Percentiles rank a stretch among this genome's conserved stretches.
These are phyloP conservation scores for Hemiscyllium ocellatum DNA, from an alignment of 2,113 vertebrate species.

Conservation along the genomic window DNA sequence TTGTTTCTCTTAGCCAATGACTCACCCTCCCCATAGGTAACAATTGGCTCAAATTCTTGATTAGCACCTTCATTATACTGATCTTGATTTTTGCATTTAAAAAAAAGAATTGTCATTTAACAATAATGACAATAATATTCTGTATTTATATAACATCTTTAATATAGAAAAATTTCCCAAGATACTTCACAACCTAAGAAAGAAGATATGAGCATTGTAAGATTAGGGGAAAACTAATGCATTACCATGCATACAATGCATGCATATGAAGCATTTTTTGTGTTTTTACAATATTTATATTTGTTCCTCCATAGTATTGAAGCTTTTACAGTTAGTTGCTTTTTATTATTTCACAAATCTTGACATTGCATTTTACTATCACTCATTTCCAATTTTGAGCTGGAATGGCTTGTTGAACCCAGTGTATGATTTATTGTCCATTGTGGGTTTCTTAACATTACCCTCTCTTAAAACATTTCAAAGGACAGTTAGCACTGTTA, in stretches of 20 bases:
- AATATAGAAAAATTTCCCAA: neutral
- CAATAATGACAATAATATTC: neutral
- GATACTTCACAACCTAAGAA: neutral
- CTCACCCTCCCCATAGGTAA: neutral
- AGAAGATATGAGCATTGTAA: neutral
- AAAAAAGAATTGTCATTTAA: neutral
- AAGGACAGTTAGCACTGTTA: conserved; percentile 9
- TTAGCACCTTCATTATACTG: neutral
- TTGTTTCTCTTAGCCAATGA: neutral
- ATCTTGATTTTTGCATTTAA: neutral
- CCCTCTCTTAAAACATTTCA: neutral
- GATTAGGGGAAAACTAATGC: neutral
- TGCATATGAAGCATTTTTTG: neutral
- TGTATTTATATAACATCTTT: neutral
- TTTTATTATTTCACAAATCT: neutral
- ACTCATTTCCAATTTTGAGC: conserved; percentile 11
- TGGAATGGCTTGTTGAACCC: neutral
- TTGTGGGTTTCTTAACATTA: conserved; percentile 10
- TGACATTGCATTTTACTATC: neutral
- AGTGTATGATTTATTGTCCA: neutral
- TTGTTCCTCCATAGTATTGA: neutral
- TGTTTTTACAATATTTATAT: neutral
- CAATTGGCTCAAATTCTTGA: neutral
- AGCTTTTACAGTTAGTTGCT: neutral
- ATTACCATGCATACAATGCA: neutral